These are phyloP conservation scores for Epinephelus lanceolatus DNA, from an alignment of 2,113 vertebrate genomes.

Conservation along the genomic window DNA sequence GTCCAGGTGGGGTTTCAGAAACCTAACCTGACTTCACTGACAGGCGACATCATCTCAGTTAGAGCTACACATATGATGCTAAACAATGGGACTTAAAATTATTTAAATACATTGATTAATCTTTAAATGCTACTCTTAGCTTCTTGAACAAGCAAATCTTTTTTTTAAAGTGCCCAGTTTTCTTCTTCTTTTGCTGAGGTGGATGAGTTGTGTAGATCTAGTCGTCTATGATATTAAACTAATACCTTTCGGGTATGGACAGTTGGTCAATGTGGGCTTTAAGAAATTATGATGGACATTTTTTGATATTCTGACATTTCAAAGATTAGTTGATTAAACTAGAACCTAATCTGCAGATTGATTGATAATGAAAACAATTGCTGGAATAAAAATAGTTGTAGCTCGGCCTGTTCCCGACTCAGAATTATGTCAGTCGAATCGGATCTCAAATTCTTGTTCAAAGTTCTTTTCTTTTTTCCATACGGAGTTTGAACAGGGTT, in stretches of 20 bases:
- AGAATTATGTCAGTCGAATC: too few relatives aligned
- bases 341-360: background rate
- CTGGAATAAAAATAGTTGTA: background rate
- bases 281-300: background rate
- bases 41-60: slow-evolving; percentile 11
- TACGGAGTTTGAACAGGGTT: too few relatives aligned
- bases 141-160: background rate
- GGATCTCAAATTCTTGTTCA: too few relatives aligned
- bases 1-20: background rate
- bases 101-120: background rate
- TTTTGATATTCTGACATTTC: background rate
- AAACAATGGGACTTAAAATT: background rate
- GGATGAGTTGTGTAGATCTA: background rate
- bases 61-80: background rate
- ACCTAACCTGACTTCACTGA: background rate
- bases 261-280: background rate
- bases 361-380: background rate
- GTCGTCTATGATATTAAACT: background rate
- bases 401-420: too few relatives aligned
- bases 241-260: background rate
- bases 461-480: too few relatives aligned
- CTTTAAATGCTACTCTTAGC: background rate
- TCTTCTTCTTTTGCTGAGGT: too few relatives aligned
- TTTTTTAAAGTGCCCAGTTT: background rate
- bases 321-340: background rate